Conservation (phyloP, 2,113 vertebrate genomes). For the Vulpes ferrilata region DNA sequence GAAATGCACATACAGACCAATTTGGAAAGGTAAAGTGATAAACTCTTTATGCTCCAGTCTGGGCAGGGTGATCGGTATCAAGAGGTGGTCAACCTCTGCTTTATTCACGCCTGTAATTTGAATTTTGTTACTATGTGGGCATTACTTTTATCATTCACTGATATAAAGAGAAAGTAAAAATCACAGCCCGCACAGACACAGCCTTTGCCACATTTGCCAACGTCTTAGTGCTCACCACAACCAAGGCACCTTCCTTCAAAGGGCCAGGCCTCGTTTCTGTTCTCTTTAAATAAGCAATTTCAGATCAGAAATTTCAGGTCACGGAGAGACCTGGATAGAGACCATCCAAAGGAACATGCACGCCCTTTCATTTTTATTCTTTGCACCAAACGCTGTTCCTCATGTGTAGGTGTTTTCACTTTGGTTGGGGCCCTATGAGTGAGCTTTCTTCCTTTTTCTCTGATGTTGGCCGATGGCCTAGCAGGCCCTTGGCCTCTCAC, state of each 20-base stretch:
- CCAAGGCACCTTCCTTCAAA: not conserved
- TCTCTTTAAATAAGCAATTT: not conserved
- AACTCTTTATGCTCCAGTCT: too few relatives aligned
- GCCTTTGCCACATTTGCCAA: not conserved
- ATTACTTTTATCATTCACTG: not conserved
- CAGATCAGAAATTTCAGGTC: not conserved
- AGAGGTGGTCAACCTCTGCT: not conserved
- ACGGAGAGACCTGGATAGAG: not conserved
- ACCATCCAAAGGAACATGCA: too few relatives aligned
- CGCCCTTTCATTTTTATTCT: not conserved
- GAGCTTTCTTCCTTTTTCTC: not conserved
- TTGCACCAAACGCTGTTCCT: accelerated
- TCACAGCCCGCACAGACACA: not conserved
- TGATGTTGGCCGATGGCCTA: not conserved
- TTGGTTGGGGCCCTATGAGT: not conserved
- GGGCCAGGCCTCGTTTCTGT: not conserved
- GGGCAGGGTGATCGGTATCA: too few relatives aligned
- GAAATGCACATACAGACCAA: accelerated
- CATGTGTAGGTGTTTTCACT: not conserved
- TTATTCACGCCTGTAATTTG: not conserved
- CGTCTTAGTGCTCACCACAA: not conserved
- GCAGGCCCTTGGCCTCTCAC: not conserved
- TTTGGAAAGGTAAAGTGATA: not conserved
- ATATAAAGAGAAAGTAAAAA: conserved; percentile 14
- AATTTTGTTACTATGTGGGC: not conserved